These are phyloP conservation scores for Chelidonichthys spinosus DNA, from an alignment of 2,797 vertebrate genomes.

Conservation along the genomic window DNA sequence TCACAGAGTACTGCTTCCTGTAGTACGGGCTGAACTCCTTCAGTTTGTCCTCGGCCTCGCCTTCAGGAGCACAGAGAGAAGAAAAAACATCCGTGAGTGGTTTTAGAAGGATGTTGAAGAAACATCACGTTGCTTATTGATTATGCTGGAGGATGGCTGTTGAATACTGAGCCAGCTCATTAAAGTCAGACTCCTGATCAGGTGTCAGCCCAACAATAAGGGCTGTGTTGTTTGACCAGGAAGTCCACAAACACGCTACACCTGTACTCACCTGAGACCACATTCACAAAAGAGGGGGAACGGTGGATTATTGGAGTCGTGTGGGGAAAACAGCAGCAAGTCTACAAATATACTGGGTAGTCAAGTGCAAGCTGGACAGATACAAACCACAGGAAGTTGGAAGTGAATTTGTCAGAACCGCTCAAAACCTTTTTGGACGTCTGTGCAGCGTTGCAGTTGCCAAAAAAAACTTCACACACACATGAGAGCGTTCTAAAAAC, in stretches of 20 bases:
- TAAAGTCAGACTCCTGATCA: background rate
- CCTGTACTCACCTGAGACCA: background rate
- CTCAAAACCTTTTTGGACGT: background rate
- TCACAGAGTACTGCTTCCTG: slow-evolving; percentile 87
- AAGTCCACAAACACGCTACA: background rate
- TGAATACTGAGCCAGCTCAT: background rate
- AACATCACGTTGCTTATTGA: too few species aligned
- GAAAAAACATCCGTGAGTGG: background rate
- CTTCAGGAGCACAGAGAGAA: slow-evolving; percentile 69
- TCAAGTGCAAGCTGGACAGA: background rate
- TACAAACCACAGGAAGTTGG: slow-evolving; percentile 4
- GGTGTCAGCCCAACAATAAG: slow-evolving; percentile 23
- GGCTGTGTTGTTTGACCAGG: slow-evolving; percentile 9
- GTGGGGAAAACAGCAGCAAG: too few species aligned
- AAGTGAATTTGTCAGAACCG: background rate
- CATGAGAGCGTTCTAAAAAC: slow-evolving; percentile 3
- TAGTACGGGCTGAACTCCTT: slow-evolving; percentile 89
- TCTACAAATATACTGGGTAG: too few species aligned
- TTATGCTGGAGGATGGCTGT: background rate
- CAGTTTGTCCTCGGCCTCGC: slow-evolving; percentile 85
- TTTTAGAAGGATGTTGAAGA: background rate
- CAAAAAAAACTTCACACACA: slow-evolving; percentile 7
- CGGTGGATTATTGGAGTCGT: too few species aligned
- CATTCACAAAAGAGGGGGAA: background rate
- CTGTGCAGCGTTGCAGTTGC: background rate